Evolutionary conservation across 2,797 vertebrate species (phyloP), one percentile per base, ranked within the genome.

Genomic region (Halcyon badia): DNA sequence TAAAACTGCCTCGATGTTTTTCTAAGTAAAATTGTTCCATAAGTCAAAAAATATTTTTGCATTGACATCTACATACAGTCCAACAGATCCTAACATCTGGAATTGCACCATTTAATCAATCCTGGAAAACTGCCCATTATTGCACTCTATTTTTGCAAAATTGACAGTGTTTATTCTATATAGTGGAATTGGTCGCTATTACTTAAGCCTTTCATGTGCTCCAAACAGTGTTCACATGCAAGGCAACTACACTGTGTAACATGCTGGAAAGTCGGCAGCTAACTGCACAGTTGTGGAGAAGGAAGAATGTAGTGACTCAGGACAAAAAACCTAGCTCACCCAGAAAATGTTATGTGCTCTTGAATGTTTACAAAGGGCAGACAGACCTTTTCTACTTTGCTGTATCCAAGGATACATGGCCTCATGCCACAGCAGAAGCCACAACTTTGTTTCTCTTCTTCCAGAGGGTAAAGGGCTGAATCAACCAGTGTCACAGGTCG

Each of bases 281-380:
- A 71, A 39, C 39, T 87, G 66, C 89, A 41, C 69, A 22, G 51
- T 17, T 26, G 18, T 20, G 42, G 58, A 73, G 66, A 52, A 87
- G 57, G 35, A 60, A 87, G 44, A 93, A 77, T 52, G 62, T 16
- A 65, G 82, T 44, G 75, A 93, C 64, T 89, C 80, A 57, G 69
- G 60, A 93, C 51, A 90, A 88, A 94, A 94, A 94, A 9, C 31
- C 18, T 77, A 73, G 58, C 70, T 94, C 62, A 41, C 68, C 31
- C 56, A 93, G 83, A 90, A 95, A 87, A 72, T 20, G 62, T 35
- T 69, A 7, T 25, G 70, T 41, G 87, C 89, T 81, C 58, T 56
- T 41, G 28, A 81, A n/a, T 73, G 58, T 62, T 94, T 72, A 56
- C 49, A 66, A 31, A 76, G 39, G 64, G 73, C 65, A 69, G 82